Conservation (phyloP, 2,888 invertebrate genomes). For the Harpagoxenus sublaevis region DNA sequence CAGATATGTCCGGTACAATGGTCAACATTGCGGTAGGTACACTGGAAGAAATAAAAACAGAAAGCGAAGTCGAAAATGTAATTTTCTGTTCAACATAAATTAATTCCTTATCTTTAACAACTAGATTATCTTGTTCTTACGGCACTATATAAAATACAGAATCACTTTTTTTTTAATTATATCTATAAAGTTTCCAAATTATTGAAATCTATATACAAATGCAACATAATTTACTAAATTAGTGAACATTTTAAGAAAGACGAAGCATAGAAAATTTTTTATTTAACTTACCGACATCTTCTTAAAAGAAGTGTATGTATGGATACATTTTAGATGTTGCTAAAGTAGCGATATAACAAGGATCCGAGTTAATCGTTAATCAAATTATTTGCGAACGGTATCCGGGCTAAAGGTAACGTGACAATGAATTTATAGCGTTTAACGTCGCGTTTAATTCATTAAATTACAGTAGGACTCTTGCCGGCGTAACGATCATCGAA, state of each 20-base stretch:
- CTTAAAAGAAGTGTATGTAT: background rate
- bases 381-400: background rate
- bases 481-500: constrained; percentile 26
- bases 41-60: background rate
- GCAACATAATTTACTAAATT: background rate
- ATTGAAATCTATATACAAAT: background rate
- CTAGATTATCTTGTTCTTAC: background rate
- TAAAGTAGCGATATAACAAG: constrained; percentile 13
- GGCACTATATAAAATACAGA: background rate
- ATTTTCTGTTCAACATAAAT: background rate
- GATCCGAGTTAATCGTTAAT: constrained; percentile 11
- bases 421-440: constrained; percentile 46
- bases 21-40: background rate
- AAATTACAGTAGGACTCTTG: constrained; percentile 32
- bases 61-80: background rate
- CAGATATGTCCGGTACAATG: background rate
- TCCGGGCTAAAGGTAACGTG: constrained; percentile 16
- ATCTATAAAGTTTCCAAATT: background rate
- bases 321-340: background rate
- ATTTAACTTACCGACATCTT: background rate
- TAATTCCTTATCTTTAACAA: background rate
- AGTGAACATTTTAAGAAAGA: background rate
- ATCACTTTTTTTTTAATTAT: background rate
- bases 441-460: constrained; percentile 48
- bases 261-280: background rate